phyloP scores from a whole-genome alignment of 2,113 vertebrate species.

The Callopanchax toddi region DNA sequence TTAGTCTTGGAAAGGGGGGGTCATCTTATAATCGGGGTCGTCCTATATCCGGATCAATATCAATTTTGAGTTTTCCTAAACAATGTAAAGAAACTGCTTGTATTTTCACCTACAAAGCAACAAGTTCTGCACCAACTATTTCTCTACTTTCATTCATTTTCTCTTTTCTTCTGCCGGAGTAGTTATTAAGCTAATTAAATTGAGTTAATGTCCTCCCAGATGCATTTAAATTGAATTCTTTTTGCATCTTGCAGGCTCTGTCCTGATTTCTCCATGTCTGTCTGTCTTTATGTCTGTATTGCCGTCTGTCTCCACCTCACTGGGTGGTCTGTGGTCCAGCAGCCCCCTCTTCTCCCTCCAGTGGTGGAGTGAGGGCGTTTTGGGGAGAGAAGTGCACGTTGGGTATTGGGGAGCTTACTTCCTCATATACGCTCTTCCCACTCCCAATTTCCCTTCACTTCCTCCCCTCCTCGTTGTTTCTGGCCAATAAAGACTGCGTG shows the following conservation, averaged over 20 bases:
- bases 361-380: constrained; percentile 65
- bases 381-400: constrained; percentile 20
- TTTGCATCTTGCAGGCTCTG: neutral
- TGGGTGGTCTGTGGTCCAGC: constrained; percentile 82
- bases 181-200: neutral
- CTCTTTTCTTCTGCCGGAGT: neutral
- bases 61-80: too few species aligned
- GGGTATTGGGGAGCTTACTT: constrained; percentile 58
- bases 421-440: constrained; percentile 64
- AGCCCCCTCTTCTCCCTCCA: constrained; percentile 66
- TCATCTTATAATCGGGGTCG: too few species aligned
- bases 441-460: constrained; percentile 52
- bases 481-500: constrained; percentile 65
- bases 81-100: too few species aligned
- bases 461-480: constrained; percentile 58
- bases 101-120: too few species aligned
- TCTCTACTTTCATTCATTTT: too few species aligned
- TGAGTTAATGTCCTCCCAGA: neutral
- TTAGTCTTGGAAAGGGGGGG: too few species aligned
- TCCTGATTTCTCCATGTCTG: constrained; percentile 29
- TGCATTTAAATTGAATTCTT: constrained; percentile 4
- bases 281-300: constrained; percentile 41
- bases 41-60: too few species aligned
- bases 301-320: constrained; percentile 58
- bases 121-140: too few species aligned